Conservation (phyloP, 92 coral and sea anemone genomes). For the Heliopora coerulea region DNA sequence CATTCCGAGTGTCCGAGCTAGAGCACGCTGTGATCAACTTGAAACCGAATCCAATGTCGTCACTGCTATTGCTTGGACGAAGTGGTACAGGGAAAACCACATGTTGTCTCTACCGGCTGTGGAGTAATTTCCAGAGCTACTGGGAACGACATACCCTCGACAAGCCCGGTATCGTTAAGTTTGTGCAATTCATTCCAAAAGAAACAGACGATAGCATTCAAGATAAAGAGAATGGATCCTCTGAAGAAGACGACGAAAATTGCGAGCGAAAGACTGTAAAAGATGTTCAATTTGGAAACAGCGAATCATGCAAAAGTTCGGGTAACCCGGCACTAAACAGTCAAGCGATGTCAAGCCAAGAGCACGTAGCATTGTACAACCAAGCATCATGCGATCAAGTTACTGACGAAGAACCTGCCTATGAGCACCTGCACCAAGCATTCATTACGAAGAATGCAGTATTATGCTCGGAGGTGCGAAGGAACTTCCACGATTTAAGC, state of each 20-base stretch:
- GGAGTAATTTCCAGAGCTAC: slow-evolving; percentile 79
- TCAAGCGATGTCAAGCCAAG: slow-evolving; percentile 6
- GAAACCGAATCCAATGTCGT: slow-evolving; percentile 60
- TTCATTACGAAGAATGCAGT: slow-evolving; percentile 94
- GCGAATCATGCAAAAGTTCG: neutral
- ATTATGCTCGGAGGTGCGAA: slow-evolving; percentile 88
- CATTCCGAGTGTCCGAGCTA: slow-evolving; percentile 88
- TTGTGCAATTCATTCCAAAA: slow-evolving; percentile 23
- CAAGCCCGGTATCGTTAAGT: slow-evolving; percentile 82
- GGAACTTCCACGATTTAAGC: slow-evolving; percentile 80
- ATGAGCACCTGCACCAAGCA: slow-evolving; percentile 87
- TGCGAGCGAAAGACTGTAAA: too few relatives aligned
- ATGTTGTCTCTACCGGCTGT: slow-evolving; percentile 90
- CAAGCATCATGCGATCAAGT: neutral
- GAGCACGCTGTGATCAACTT: slow-evolving; percentile 93
- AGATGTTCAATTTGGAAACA: neutral
- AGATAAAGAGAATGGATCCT: neutral
- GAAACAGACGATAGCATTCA: slow-evolving; percentile 2
- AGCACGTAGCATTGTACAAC: neutral
- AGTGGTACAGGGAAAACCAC: slow-evolving; percentile 99
- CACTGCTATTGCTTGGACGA: slow-evolving; percentile 88
- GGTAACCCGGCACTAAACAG: neutral
- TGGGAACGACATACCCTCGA: slow-evolving; percentile 79
- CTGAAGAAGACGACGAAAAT: neutral
- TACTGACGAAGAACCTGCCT: slow-evolving; percentile 19